phyloP scores from a whole-genome alignment of 2,797 vertebrate species.

The Peromyscus eremicus region DNA sequence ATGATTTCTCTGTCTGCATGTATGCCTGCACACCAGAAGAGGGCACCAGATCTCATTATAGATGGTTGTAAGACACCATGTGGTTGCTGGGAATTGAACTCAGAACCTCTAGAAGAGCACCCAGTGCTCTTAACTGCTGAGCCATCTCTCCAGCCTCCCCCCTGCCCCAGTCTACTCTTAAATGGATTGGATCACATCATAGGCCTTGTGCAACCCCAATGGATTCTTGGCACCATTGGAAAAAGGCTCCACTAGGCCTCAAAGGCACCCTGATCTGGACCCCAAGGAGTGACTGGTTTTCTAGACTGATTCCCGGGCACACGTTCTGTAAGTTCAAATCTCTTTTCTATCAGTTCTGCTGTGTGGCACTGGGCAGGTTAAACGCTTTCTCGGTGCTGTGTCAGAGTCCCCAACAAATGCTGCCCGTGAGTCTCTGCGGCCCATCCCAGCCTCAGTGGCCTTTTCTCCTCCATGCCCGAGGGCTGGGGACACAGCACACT shows the following conservation, averaged over 20 bases:
- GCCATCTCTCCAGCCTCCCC: not conserved
- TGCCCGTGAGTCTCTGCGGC: not conserved
- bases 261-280: no score
- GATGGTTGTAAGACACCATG: not conserved
- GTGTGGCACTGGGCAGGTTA: not conserved
- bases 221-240: not conserved
- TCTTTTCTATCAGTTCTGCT: not conserved
- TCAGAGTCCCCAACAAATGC: fast-evolving
- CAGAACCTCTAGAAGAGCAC: not conserved
- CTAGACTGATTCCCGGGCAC: not conserved
- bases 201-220: not conserved
- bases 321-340: not conserved
- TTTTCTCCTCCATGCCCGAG: not conserved
- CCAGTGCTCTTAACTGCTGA: not conserved
- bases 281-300: not conserved
- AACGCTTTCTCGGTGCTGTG: not conserved
- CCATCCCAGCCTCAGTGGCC: not conserved
- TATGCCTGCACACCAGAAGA: not conserved
- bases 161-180: not conserved
- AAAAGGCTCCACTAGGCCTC: not conserved
- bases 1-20: not conserved
- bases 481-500: not conserved
- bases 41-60: not conserved
- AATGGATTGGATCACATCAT: fast-evolving
- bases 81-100: not conserved